Evolutionary conservation across 2,797 vertebrate genomes (phyloP).

Genomic region (Intellagama lesueurii): DNA sequence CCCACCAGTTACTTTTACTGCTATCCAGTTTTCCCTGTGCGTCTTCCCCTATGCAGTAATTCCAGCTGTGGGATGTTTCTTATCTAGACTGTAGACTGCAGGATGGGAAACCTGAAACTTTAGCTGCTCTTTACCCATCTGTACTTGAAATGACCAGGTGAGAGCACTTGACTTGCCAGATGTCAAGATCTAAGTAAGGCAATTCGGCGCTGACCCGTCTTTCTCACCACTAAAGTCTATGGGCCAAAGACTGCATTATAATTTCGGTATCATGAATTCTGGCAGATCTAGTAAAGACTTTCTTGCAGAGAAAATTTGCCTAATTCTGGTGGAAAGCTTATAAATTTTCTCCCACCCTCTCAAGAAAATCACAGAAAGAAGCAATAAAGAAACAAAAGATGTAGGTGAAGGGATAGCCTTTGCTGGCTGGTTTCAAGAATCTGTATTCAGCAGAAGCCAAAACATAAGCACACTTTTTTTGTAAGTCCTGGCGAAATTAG

Average conservation of each 20-base stretch:
- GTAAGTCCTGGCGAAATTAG: background rate
- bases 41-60: slow-evolving; percentile 13
- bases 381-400: background rate
- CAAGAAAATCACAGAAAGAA: background rate
- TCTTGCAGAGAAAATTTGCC: background rate
- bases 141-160: background rate
- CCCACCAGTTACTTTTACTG: slow-evolving; percentile 42
- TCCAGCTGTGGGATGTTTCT: slow-evolving; percentile 7
- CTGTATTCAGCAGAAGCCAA: background rate
- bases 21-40: slow-evolving; percentile 36
- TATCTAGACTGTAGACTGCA: background rate
- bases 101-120: background rate
- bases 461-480: background rate
- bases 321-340: background rate
- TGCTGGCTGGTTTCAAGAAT: background rate
- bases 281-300: background rate
- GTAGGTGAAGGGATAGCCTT: background rate
- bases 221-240: slow-evolving; percentile 7
- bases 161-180: background rate
- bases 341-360: background rate
- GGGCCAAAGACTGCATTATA: background rate
- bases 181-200: background rate
- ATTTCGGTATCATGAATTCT: background rate
- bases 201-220: slow-evolving; percentile 10
- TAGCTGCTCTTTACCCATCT: background rate